These are phyloP conservation scores for Myotis findleyi DNA, from an alignment of 2,797 vertebrate species.

Conservation along the genomic window DNA sequence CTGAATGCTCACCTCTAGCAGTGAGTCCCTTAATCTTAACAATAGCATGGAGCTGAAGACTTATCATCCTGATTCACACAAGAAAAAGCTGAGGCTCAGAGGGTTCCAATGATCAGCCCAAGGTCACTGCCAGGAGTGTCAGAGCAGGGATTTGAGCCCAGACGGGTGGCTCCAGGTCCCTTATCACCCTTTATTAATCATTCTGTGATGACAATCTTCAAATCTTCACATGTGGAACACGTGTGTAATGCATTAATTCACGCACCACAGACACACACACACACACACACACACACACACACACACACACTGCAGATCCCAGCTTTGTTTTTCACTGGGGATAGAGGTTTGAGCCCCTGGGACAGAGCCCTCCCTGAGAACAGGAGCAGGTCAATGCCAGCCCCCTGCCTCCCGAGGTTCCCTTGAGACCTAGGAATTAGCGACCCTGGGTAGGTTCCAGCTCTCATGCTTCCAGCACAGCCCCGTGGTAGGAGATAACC, in stretches of 20 bases:
- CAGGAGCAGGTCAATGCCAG: not conserved
- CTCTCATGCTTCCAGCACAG: not conserved
- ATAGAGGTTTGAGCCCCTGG: not conserved
- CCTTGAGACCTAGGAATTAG: not conserved
- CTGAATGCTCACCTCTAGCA: not conserved
- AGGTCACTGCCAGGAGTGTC: not conserved
- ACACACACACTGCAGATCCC: not conserved
- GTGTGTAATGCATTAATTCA: not conserved
- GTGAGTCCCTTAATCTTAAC: not conserved
- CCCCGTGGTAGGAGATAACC: not conserved
- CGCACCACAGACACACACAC: not conserved
- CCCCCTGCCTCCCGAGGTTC: too few relatives aligned
- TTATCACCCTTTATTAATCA: not conserved
- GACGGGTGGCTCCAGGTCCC: not conserved
- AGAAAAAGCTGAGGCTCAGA: not conserved
- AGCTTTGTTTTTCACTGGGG: not conserved
- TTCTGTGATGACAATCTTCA: not conserved
- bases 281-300: not conserved
- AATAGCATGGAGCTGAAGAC: too few relatives aligned
- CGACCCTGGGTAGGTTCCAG: not conserved
- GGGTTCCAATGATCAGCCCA: too few relatives aligned
- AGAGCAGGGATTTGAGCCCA: not conserved
- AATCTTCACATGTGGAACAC: not conserved
- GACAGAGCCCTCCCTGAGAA: not conserved
- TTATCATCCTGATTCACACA: not conserved